Conservation (phyloP, 2,797 vertebrate genomes). For the Chelonia mydas region DNA sequence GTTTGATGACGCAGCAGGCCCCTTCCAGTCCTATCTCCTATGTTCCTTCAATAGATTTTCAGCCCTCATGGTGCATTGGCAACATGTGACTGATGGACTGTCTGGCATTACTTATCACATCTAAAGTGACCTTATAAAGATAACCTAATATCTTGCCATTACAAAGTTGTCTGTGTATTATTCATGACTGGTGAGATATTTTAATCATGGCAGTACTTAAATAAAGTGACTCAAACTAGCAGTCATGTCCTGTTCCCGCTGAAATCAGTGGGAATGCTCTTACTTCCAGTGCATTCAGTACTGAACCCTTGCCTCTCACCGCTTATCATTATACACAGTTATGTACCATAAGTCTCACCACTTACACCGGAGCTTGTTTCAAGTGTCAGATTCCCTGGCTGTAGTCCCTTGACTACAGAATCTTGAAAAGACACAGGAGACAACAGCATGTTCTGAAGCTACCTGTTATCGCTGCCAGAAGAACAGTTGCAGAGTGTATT, state of each 20-base stretch:
- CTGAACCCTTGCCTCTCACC: background rate
- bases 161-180: background rate
- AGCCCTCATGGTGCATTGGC: background rate
- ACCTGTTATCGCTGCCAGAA: background rate
- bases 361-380: background rate
- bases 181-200: background rate
- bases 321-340: background rate
- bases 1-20: background rate
- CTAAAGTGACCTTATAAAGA: background rate
- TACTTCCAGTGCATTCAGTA: background rate
- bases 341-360: background rate
- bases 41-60: background rate
- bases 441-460: background rate
- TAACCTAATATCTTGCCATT: background rate
- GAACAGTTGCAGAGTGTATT: rapidly evolving
- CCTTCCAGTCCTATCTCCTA: background rate
- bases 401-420: background rate
- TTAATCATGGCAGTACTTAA: background rate
- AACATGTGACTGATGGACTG: background rate
- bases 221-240: background rate
- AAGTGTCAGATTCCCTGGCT: background rate
- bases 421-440: rapidly evolving
- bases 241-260: background rate
- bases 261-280: background rate
- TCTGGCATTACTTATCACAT: background rate